phyloP scores from a whole-genome alignment of 35 echinoderm and acorn worm species.

The Strongylocentrotus purpuratus region DNA sequence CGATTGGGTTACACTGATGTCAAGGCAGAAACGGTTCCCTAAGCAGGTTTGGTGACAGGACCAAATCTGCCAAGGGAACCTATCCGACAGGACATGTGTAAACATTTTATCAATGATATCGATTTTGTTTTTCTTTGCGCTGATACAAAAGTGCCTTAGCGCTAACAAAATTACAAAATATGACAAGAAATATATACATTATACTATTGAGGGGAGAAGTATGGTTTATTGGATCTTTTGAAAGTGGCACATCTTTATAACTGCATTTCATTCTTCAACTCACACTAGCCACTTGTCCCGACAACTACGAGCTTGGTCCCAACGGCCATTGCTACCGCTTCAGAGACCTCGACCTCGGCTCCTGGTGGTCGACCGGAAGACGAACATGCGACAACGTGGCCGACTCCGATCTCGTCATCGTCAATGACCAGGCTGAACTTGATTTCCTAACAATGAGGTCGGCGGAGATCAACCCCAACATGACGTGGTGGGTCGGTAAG shows the following conservation, averaged over 20 bases:
- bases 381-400: conserved; percentile 36
- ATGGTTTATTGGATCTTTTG: too few relatives aligned
- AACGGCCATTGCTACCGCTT: conserved; percentile 43
- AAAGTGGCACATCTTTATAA: too few relatives aligned
- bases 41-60: too few relatives aligned
- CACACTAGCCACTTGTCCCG: neutral
- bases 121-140: too few relatives aligned
- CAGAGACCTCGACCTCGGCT: neutral
- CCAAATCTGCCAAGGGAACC: too few relatives aligned
- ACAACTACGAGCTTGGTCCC: conserved; percentile 11
- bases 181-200: too few relatives aligned
- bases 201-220: too few relatives aligned
- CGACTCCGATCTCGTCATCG: conserved; percentile 71
- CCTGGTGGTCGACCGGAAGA: conserved; percentile 42
- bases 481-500: conserved; percentile 79
- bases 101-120: too few relatives aligned
- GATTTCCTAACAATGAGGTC: conserved; percentile 55
- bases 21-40: neutral
- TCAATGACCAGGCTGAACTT: conserved; percentile 61
- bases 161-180: too few relatives aligned
- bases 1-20: neutral
- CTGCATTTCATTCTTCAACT: too few relatives aligned
- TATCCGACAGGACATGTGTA: too few relatives aligned
- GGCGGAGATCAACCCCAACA: neutral
- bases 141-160: too few relatives aligned